Conservation (phyloP, 2,888 invertebrate genomes). For the Diachrysia chrysitis region DNA sequence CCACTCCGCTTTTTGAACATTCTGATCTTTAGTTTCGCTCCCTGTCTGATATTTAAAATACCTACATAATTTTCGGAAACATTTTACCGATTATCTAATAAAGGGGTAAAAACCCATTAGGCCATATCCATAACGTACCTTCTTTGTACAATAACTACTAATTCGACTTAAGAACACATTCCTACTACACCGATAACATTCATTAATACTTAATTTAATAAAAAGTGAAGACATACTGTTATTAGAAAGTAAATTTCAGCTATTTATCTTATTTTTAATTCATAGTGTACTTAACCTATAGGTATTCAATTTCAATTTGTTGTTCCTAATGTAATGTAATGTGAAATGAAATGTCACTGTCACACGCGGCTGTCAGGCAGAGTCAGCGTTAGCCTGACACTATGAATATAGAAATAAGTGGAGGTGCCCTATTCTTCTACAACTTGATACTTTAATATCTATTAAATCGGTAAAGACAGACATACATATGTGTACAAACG, state of each 20-base stretch:
- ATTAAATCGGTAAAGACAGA: too few species aligned
- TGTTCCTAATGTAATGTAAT: too few species aligned
- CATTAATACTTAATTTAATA: conserved; percentile 14
- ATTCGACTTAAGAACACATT: conserved; percentile 9
- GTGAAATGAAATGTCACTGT: conserved; percentile 1
- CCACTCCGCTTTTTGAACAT: conserved; percentile 70
- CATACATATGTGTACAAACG: too few species aligned
- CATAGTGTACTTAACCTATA: background rate
- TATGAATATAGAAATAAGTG: too few species aligned
- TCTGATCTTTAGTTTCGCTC: conserved; percentile 11
- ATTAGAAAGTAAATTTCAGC: conserved; percentile 15
- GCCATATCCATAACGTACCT: conserved; percentile 36
- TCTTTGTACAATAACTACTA: conserved; percentile 31
- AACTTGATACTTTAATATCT: too few species aligned
- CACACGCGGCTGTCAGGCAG: too few species aligned
- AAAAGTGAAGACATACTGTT: conserved; percentile 18
- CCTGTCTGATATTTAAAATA: conserved; percentile 38
- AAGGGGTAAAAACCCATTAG: background rate
- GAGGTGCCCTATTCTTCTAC: too few species aligned
- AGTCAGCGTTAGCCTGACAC: too few species aligned
- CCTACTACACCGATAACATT: conserved; percentile 20
- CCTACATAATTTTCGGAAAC: conserved; percentile 3
- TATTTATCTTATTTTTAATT: background rate
- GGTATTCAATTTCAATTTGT: background rate
- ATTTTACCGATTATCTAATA: background rate